These are phyloP conservation scores for Carollia perspicillata DNA, from an alignment of 2,113 vertebrate genomes.

Conservation along the genomic window DNA sequence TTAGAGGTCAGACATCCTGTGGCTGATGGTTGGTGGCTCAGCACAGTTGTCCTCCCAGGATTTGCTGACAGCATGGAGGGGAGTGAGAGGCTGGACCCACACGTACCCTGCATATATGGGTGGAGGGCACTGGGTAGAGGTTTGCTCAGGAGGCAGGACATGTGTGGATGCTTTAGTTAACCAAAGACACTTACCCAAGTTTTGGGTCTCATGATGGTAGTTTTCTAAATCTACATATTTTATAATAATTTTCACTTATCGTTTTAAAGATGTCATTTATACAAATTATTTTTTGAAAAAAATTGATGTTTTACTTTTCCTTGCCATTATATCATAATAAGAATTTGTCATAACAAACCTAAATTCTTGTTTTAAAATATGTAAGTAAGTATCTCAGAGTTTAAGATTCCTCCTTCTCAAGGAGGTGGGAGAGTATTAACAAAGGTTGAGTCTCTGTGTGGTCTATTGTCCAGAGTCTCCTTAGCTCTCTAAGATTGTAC, in stretches of 20 bases:
- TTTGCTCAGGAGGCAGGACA: neutral
- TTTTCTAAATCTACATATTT: neutral
- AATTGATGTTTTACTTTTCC: neutral
- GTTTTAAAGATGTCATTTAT: neutral
- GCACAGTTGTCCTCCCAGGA: neutral
- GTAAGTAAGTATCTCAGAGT: accelerated
- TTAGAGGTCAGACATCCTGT: neutral
- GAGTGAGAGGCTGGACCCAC: neutral
- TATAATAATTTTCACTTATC: neutral
- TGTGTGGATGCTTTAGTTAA: neutral
- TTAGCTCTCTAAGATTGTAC: no score
- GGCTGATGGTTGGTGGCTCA: no score
- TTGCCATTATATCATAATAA: neutral
- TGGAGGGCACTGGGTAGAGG: accelerated
- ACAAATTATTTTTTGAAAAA: neutral
- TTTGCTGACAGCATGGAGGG: accelerated
- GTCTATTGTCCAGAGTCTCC: neutral
- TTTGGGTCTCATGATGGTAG: neutral
- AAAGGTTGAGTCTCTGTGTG: accelerated
- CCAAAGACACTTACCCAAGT: accelerated
- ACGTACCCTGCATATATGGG: accelerated
- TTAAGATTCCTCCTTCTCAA: neutral
- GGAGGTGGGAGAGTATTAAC: neutral
- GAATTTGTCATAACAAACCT: neutral
- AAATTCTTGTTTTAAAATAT: neutral